These are phyloP conservation scores for Rotaria macrura DNA, from an alignment of 2,888 invertebrate species.

Conservation along the genomic window DNA sequence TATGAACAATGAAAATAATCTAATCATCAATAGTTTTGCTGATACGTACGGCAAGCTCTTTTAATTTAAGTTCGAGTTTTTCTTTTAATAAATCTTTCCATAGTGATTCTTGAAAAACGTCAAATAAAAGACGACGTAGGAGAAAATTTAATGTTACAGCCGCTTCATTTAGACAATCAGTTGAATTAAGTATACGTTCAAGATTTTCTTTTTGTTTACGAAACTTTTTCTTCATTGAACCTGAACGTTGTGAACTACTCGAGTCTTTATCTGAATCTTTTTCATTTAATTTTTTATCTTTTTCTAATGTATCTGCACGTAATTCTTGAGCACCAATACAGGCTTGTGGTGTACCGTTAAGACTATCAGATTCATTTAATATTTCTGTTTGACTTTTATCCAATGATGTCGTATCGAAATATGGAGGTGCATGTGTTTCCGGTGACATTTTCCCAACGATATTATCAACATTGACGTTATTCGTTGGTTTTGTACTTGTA, in stretches of 20 bases:
- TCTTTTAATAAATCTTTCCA: conserved; percentile 15
- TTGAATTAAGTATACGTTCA: not conserved
- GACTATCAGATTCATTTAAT: not conserved
- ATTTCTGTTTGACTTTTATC: not conserved
- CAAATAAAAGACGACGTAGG: not conserved
- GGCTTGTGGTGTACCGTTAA: not conserved
- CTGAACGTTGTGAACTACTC: not conserved
- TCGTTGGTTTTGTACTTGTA: not conserved
- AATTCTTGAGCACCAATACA: not conserved
- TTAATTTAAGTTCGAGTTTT: conserved; percentile 18
- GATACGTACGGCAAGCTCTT: not conserved
- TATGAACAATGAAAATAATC: not conserved
- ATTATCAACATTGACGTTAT: not conserved
- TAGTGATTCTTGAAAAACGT: not conserved
- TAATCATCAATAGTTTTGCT: not conserved
- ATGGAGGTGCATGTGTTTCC: not conserved
- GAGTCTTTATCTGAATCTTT: not conserved
- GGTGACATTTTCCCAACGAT: not conserved
- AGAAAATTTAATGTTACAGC: conserved; percentile 17
- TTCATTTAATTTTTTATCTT: not conserved
- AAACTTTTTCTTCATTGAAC: not conserved
- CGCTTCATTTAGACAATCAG: conserved; percentile 10
- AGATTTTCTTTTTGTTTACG: not conserved
- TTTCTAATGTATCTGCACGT: not conserved
- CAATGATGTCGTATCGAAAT: not conserved